Evolutionary conservation across 2,888 invertebrate species (phyloP).

Genomic region (Malthinus seriepunctatus): DNA sequence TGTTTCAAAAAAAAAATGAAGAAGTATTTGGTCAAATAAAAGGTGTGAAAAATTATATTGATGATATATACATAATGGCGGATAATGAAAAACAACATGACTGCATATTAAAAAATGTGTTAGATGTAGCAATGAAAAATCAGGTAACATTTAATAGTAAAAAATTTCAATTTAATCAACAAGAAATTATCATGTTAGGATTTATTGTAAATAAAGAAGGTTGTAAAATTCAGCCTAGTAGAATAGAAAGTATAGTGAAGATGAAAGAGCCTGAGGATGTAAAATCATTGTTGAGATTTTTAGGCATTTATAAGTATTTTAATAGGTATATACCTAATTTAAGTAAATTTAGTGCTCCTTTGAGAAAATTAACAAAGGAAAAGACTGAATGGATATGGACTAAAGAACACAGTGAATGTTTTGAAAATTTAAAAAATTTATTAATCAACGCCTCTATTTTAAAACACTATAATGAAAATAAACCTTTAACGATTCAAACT

Average conservation of each 20-base stretch:
- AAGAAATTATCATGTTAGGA: constrained; percentile 39
- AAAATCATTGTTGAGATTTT: neutral
- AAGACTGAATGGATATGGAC: neutral
- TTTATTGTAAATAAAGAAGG: constrained; percentile 22
- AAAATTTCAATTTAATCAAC: constrained; percentile 37
- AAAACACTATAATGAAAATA: neutral
- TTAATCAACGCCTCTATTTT: neutral
- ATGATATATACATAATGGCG: constrained; percentile 36
- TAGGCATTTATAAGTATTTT: neutral
- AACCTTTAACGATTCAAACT: neutral
- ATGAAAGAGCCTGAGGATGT: neutral
- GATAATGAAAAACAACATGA: constrained; percentile 34
- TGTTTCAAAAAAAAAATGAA: constrained; percentile 42
- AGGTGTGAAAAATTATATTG: constrained; percentile 42
- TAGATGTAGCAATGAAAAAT: constrained; percentile 33
- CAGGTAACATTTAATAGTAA: constrained; percentile 41
- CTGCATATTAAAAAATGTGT: constrained; percentile 32
- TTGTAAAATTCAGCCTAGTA: constrained; percentile 15
- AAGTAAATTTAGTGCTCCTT: neutral
- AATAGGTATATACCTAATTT: neutral
- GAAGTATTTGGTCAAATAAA: constrained; percentile 43
- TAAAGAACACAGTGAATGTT: neutral
- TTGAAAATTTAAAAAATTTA: neutral
- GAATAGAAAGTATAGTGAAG: neutral
- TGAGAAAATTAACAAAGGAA: neutral